Base-by-base conservation (phyloP, 2,888 invertebrate genomes). In the Eupelmus urozonus region DNA sequence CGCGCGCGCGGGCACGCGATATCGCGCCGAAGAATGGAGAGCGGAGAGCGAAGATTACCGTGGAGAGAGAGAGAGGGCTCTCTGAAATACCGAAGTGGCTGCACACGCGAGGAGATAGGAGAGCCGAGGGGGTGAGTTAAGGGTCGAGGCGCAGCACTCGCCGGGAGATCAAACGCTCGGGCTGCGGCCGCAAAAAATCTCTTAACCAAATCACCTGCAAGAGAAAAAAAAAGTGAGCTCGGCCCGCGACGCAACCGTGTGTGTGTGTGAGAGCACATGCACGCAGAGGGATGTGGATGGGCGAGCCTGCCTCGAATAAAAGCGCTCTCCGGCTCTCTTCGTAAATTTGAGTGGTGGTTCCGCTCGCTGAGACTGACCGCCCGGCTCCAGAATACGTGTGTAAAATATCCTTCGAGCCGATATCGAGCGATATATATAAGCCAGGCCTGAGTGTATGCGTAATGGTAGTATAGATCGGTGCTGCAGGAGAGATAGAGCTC, bases 151-250 rank as follows among this genome's bases (percentile, higher is more conserved):
- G 4, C 16, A 34, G 40, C 13, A 23, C 55, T 23, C 23, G 40
- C 34, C 9, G 40, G 16, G 34, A 76, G 79, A 79, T 76, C 67
- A 79, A 79, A 66, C 66, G 76, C 53, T 53, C 4, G 62, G 27
- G 34, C 57, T n/a, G 51, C 67, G 16, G 60, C 42, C 4, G 60
- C 69, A 72, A 78, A 75, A 80, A 78, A 80, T 80, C 80, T 78
- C 72, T 76, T 67, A 78, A 78, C 66, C 71, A 78, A 78, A 78
- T 80, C 72, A 78, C 45, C 67, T 60, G 70, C 20, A 51, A 69
- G 67, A 63, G 18, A 67, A 27, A 75, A 53, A 53, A 53, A 13
- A 45, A 45, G 16, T 13, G 13, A 45, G 16, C 2, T 9, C 2
- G 45, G 13, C 9, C 2, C 13, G 2, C 9, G 13, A 13, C 13